Percentiles rank a stretch among this genome's conserved stretches.
phyloP scores from a whole-genome alignment of 92 coral and sea anemone genomes.

The Pocillopora meandrina region DNA sequence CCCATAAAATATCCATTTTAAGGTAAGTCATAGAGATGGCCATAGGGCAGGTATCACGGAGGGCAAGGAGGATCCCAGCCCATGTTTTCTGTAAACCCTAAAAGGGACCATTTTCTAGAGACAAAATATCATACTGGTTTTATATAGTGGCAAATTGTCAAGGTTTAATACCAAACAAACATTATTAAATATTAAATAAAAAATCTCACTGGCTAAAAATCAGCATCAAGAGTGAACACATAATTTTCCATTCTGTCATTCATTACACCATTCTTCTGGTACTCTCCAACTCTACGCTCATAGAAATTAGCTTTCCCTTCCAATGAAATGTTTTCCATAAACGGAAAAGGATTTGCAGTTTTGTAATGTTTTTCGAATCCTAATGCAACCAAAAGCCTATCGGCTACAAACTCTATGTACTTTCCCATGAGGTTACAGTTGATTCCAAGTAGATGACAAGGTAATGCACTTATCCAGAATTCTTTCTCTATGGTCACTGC shows the following conservation, averaged over 20 bases:
- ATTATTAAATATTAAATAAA: not conserved
- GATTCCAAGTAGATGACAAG: slow-evolving; percentile 71
- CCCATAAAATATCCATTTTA: too few relatives aligned
- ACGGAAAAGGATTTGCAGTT: slow-evolving; percentile 64
- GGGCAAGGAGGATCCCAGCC: too few relatives aligned
- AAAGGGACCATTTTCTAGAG: too few relatives aligned
- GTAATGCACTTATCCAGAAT: slow-evolving; percentile 71
- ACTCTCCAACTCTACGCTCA: slow-evolving; percentile 74
- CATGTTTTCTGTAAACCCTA: too few relatives aligned
- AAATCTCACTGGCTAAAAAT: slow-evolving; percentile 35
- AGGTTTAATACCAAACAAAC: slow-evolving; percentile 4
- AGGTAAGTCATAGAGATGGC: too few relatives aligned
- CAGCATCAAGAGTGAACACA: slow-evolving; percentile 68
- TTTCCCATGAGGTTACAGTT: slow-evolving; percentile 68
- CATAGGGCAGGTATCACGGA: too few relatives aligned
- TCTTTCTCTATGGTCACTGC: slow-evolving; percentile 79
- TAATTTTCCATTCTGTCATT: slow-evolving; percentile 54
- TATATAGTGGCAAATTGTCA: too few relatives aligned
- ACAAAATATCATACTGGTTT: too few relatives aligned
- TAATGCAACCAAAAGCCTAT: slow-evolving; percentile 66
- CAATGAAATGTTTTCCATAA: slow-evolving; percentile 81
- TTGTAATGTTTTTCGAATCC: slow-evolving; percentile 55
- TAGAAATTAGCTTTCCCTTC: slow-evolving; percentile 80
- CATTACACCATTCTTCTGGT: slow-evolving; percentile 79
- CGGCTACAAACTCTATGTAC: slow-evolving; percentile 85